Percentiles rank a stretch among this genome's conserved stretches.
Conservation (phyloP, 2,113 vertebrate genomes). For the Pitta sordida region DNA sequence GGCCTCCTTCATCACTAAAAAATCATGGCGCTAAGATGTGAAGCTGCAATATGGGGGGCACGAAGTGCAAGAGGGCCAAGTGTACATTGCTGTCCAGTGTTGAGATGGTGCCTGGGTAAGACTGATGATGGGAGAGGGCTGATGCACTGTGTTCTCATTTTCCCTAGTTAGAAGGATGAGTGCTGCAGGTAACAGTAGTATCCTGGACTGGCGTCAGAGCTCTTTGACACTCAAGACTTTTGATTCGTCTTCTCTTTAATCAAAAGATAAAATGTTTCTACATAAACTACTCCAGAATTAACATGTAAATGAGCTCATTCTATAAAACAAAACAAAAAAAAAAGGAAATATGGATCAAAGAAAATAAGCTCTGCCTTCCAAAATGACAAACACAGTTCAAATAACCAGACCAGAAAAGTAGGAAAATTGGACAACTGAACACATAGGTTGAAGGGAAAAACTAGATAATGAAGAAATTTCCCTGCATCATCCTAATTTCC, state of each 20-base stretch:
- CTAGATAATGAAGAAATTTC: not conserved
- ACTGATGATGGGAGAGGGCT: not conserved
- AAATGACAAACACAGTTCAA: not conserved
- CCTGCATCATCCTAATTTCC: not conserved
- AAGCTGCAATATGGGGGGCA: too few relatives aligned
- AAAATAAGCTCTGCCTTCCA: not conserved
- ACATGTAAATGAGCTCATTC: not conserved
- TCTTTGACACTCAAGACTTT: not conserved
- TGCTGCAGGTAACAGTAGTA: not conserved
- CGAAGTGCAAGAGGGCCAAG: too few relatives aligned
- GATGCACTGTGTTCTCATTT: not conserved
- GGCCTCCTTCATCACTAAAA: too few relatives aligned
- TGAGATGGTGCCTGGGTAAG: not conserved
- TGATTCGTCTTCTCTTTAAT: not conserved
- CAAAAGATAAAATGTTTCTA: not conserved
- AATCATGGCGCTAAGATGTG: too few relatives aligned
- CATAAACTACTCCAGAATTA: not conserved
- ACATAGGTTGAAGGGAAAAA: not conserved
- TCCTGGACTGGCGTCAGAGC: not conserved
- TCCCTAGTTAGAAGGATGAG: not conserved
- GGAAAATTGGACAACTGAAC: not conserved
- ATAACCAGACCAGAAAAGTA: not conserved
- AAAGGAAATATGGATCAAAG: not conserved
- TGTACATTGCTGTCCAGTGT: fast-evolving
- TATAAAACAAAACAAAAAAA: too few relatives aligned